phyloP scores from a whole-genome alignment of 2,888 invertebrate genomes.

The Scelioninae gen. 2 region DNA sequence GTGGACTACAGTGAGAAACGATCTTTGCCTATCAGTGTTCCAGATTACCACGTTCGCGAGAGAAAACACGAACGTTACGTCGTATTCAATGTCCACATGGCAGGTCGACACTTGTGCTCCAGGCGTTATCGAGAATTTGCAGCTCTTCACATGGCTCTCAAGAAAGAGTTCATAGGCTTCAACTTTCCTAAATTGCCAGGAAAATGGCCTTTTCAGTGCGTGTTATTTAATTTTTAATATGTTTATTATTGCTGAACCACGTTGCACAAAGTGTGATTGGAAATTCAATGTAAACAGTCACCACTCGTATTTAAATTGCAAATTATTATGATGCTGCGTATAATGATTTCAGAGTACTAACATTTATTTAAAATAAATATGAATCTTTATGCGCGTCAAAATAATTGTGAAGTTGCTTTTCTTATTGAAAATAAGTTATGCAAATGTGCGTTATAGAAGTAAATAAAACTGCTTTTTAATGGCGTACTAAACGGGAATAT shows the following conservation, averaged over 20 bases:
- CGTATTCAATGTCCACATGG: conserved; percentile 99
- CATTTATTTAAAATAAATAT: no score
- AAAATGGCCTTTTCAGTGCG: conserved; percentile 95
- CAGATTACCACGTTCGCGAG: conserved; percentile 95
- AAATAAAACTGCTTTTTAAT: no score
- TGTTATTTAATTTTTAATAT: conserved; percentile 41
- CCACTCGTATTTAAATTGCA: no score
- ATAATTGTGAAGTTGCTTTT: no score
- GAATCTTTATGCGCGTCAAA: no score
- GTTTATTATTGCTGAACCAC: no score
- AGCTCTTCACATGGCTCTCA: conserved; percentile 89
- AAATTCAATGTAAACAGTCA: no score
- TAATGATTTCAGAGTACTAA: no score
- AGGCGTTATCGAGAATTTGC: conserved; percentile 97
- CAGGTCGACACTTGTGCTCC: conserved; percentile 97
- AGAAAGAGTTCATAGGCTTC: conserved; percentile 96
- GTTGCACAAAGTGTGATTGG: no score
- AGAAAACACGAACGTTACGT: conserved; percentile 93
- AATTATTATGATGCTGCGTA: no score
- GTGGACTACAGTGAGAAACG: conserved; percentile 97
- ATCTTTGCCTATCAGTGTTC: conserved; percentile 90
- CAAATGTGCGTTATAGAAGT: no score
- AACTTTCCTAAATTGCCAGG: conserved; percentile 98
- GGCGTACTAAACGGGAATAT: no score
- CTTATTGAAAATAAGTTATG: background rate